A percentile compares a stretch with the other conserved stretches of the same genome.
Evolutionary conservation across 2,797 vertebrate genomes (phyloP).

Genomic region (Petrocephalus sullivani): DNA sequence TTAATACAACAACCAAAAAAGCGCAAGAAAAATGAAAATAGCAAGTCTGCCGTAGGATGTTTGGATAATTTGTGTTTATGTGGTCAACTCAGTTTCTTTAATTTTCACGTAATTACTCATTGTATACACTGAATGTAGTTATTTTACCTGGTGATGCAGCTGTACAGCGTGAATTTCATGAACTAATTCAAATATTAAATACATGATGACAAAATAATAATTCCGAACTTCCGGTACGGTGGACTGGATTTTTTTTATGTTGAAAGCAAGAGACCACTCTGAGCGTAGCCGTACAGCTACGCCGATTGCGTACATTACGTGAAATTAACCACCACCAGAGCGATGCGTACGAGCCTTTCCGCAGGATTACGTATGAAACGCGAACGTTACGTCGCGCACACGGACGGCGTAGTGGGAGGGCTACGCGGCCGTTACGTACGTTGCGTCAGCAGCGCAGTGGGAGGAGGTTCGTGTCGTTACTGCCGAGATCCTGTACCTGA

Average conservation of each 20-base stretch:
- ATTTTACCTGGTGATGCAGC: neutral
- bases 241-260: neutral
- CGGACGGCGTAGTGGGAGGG: slow-evolving; percentile 38
- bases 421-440: slow-evolving; percentile 33
- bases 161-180: neutral
- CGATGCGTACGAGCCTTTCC: neutral
- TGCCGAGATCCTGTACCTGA: slow-evolving; percentile 30
- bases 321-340: neutral
- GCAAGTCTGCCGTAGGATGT: neutral
- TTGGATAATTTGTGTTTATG: neutral
- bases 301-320: slow-evolving; percentile 3
- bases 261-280: neutral
- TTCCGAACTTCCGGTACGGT: neutral
- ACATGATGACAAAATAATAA: neutral
- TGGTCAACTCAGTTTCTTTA: neutral
- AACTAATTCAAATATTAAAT: neutral
- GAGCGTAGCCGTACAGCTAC: neutral
- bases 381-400: neutral
- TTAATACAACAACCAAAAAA: neutral
- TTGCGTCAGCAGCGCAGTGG: slow-evolving; percentile 48
- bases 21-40: neutral
- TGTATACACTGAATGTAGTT: neutral
- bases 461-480: slow-evolving; percentile 58
- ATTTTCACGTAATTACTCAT: neutral
- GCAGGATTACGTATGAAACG: neutral